Percentiles rank a stretch among this genome's conserved stretches.
Conservation (phyloP, 2,888 invertebrate genomes). For the Koerneria pararmatus region DNA sequence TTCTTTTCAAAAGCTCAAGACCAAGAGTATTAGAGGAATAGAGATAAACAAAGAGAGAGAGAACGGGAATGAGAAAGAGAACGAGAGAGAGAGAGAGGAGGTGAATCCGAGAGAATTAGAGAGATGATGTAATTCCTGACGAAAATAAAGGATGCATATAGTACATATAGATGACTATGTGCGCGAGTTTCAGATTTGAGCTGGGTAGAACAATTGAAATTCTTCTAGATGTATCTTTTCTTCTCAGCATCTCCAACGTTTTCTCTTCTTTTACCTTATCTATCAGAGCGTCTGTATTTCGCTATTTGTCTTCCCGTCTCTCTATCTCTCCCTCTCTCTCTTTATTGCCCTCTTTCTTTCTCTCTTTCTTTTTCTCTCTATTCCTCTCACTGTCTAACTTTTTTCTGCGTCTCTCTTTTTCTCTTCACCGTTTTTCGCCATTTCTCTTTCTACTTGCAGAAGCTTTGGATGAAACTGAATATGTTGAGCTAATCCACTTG, state of each 20-base stretch:
- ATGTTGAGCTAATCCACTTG: too few species aligned
- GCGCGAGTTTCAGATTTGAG: background rate
- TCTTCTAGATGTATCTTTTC: too few species aligned
- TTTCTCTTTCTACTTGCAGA: too few species aligned
- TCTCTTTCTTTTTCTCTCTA: background rate
- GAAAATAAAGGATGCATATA: background rate
- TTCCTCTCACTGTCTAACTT: slow-evolving; percentile 9
- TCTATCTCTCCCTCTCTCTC: too few species aligned
- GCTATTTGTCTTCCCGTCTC: too few species aligned
- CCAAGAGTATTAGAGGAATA: background rate
- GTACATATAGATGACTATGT: background rate
- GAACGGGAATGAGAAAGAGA: slow-evolving; percentile 13
- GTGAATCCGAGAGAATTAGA: slow-evolving; percentile 1
- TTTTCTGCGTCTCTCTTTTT: too few species aligned
- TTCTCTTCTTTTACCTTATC: too few species aligned
- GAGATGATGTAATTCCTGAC: background rate
- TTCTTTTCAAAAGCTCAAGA: background rate
- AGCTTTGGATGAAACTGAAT: too few species aligned
- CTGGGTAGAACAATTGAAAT: too few species aligned
- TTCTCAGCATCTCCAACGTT: too few species aligned
- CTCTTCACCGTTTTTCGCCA: too few species aligned
- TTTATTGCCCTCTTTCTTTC: background rate
- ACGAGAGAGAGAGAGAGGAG: slow-evolving; percentile 8
- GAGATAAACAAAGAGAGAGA: background rate
- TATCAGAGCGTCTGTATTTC: too few species aligned